A percentile compares a stretch with the other conserved stretches of the same genome.
These are phyloP conservation scores for Drosophila bocki DNA, from an alignment of 1,140 invertebrate species.

Conservation along the genomic window DNA sequence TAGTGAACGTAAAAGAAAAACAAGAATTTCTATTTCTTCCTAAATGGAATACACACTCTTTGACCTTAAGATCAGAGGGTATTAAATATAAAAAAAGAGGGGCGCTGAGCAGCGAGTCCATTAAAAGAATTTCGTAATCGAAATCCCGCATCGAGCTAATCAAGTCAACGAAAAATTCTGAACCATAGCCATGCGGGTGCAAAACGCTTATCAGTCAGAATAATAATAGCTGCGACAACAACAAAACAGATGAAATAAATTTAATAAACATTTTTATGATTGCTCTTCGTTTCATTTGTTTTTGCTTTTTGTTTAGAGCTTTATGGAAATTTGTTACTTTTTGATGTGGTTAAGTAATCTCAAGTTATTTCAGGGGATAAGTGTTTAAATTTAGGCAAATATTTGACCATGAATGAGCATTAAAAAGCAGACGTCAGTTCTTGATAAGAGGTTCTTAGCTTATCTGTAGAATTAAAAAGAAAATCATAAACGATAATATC, in stretches of 20 bases:
- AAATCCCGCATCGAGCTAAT: slow-evolving; percentile 56
- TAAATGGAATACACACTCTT: background rate
- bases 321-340: slow-evolving; percentile 44
- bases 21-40: background rate
- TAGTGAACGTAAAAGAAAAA: background rate
- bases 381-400: slow-evolving; percentile 38
- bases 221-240: slow-evolving; percentile 37
- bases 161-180: slow-evolving; percentile 38
- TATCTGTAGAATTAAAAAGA: slow-evolving; percentile 17
- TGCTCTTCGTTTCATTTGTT: slow-evolving; percentile 22
- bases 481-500: slow-evolving; percentile 12
- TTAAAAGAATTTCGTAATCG: slow-evolving; percentile 64
- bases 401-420: slow-evolving; percentile 44
- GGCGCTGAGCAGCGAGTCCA: slow-evolving; percentile 34
- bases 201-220: slow-evolving; percentile 51
- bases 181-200: slow-evolving; percentile 46
- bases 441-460: slow-evolving; percentile 22
- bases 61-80: slow-evolving; percentile 17
- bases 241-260: slow-evolving; percentile 40
- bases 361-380: slow-evolving; percentile 15
- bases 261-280: slow-evolving; percentile 61
- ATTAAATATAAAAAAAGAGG: slow-evolving; percentile 6
- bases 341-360: slow-evolving; percentile 25
- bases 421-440: slow-evolving; percentile 13
- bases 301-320: slow-evolving; percentile 5